Evolutionary conservation across 2,888 invertebrate species (phyloP), one percentile per base, ranked within the genome.

Genomic region (Drosophila niveifrons): DNA sequence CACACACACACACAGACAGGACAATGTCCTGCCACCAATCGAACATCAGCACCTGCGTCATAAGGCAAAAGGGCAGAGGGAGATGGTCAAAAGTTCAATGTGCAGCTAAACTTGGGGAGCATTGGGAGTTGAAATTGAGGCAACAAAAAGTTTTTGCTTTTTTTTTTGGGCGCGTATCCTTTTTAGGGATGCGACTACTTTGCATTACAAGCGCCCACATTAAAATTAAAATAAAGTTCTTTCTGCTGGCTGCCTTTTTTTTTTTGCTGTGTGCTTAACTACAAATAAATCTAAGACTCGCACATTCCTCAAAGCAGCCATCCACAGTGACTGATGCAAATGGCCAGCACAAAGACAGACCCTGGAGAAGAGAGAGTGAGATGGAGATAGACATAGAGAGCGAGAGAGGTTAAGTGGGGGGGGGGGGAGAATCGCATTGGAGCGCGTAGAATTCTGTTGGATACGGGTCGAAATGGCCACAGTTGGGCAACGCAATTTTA

Each of bases 221-320:
- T 80, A 59, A 82, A 88, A 88, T 88, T 88, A 86, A 88, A 86
- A 88, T 82, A 86, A 86, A 88, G 80, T 84, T 78, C 65, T 57
- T 78, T 80, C 82, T 78, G 64, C 78, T 67, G 78, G 71, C 78
- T 48, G 50, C 18, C 50, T 23, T 23, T 23, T 23, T 23, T 23
- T 23, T 23, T 23, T 23, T 1, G 0, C 6, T 23, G 3, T 59
- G 52, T 61, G 55, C 66, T 72, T 66, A 76, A 81, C 82, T 79
- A 80, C 75, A 88, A 84, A 88, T 88, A 89, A 87, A 89, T 88
- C 89, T 83, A 82, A 89, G 87, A 75, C 80, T 81, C 88, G 80
- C 80, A 78, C 73, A 86, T 86, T 84, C 75, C 81, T 76, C 64
- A 71, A 72, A 65, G 63, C 56, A 65, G 55, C 34, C 46, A 18